These are phyloP conservation scores for Luehdorfia chinensis DNA, from an alignment of 1,140 invertebrate genomes.

Conservation along the genomic window DNA sequence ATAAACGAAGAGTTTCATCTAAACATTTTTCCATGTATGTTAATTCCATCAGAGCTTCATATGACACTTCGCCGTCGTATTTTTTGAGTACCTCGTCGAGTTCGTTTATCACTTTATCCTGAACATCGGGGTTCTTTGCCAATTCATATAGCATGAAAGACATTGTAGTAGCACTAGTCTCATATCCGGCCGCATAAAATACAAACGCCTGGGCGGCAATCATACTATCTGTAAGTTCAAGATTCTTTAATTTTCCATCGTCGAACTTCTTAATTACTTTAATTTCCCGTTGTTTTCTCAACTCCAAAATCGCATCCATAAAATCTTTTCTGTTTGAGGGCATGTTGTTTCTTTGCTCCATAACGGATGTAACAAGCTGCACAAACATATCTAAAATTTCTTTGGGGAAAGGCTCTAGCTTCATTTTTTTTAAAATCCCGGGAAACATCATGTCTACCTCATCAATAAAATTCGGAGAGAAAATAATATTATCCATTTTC, in stretches of 20 bases:
- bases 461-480: constrained; percentile 13
- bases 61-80: constrained; percentile 48
- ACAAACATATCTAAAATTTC: constrained; percentile 30
- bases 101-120: constrained; percentile 55
- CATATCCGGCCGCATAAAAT: constrained; percentile 52
- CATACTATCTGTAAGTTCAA: constrained; percentile 41
- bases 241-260: constrained; percentile 1
- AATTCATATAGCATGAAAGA: constrained; percentile 49
- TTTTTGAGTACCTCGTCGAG: constrained; percentile 50
- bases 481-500: constrained; percentile 28
- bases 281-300: constrained; percentile 45
- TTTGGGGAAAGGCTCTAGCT: constrained; percentile 30
- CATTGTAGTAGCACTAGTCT: constrained; percentile 38
- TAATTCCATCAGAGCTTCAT: constrained; percentile 66
- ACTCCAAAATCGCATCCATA: constrained; percentile 38
- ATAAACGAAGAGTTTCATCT: constrained; percentile 78
- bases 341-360: constrained; percentile 27
- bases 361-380: constrained; percentile 23
- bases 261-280: constrained; percentile 15
- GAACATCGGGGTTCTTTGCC: constrained; percentile 51
- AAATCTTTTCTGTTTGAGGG: constrained; percentile 34
- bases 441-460: constrained; percentile 46
- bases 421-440: constrained; percentile 32
- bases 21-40: constrained; percentile 54
- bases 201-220: constrained; percentile 54